A percentile compares a stretch with the other conserved stretches of the same genome.
phyloP scores from a whole-genome alignment of 2,888 invertebrate genomes.

The Diplolepis rosae region DNA sequence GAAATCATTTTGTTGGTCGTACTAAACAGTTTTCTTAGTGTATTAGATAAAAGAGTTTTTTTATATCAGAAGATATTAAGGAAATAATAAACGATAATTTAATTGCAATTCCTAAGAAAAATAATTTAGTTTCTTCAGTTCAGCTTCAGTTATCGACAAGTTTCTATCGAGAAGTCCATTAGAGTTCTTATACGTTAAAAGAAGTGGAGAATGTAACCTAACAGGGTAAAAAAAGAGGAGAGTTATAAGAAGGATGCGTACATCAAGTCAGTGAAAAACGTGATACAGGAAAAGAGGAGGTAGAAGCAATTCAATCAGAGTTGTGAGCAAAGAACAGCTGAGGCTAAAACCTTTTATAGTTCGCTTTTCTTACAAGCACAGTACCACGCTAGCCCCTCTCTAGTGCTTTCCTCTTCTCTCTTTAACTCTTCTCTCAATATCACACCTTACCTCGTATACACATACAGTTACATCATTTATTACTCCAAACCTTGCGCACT shows the following conservation, averaged over 20 bases:
- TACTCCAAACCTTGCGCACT: neutral
- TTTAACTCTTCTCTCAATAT: neutral
- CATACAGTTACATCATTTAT: neutral
- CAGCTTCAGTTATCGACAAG: slow-evolving; percentile 27
- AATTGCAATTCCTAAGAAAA: too few species aligned
- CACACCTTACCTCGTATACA: neutral
- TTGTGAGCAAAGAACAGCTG: slow-evolving; percentile 66
- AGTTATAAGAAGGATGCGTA: slow-evolving; percentile 42
- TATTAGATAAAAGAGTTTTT: too few species aligned
- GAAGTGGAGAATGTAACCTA: slow-evolving; percentile 44
- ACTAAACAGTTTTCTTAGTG: too few species aligned
- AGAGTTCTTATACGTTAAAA: slow-evolving; percentile 13
- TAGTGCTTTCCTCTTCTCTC: neutral
- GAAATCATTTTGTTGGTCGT: too few species aligned
- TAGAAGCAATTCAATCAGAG: slow-evolving; percentile 71
- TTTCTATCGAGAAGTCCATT: slow-evolving; percentile 27
- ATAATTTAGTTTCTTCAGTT: neutral
- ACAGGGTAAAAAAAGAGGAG: slow-evolving; percentile 44
- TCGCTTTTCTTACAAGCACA: neutral
- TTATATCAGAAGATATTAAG: too few species aligned
- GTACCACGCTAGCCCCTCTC: neutral
- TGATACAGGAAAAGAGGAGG: slow-evolving; percentile 52
- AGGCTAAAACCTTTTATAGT: slow-evolving; percentile 51
- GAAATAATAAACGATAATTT: too few species aligned
- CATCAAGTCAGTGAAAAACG: slow-evolving; percentile 46